Base-by-base conservation (phyloP, 1,140 invertebrate species). In the Ceratina australensis region DNA sequence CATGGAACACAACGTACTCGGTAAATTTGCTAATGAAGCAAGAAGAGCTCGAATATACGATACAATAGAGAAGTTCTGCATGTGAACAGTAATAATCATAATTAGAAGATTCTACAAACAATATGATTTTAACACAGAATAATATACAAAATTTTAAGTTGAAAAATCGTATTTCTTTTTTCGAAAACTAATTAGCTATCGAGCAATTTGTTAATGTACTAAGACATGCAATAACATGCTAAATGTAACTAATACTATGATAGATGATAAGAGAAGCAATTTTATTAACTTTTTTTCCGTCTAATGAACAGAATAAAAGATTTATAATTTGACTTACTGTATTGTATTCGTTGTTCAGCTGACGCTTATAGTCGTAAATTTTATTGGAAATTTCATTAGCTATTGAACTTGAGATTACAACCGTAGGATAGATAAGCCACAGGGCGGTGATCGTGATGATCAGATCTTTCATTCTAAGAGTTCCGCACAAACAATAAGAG, bases 321-420 rank as follows among this genome's bases (percentile, higher is more conserved):
- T 57, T 42, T 15, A 15, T 13, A 68, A 57, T 49, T 42, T 0
- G 16, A 72, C 49, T 81, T 79, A 84, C 83, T 0, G 72, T 79
- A 8, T 64, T 49, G 3, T 85, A 61, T 0, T 71, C 12, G 2
- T 61, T 18, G 7, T 79, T 56, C 26, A 59, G 7, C 10, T 42
- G n/a, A 33, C 78, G n/a, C n/a, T n/a, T n/a, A n/a, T n/a, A n/a
- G n/a, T n/a, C n/a, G n/a, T n/a, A n/a, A n/a, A n/a, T n/a, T n/a
- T n/a, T n/a, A n/a, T n/a, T n/a, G n/a, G n/a, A n/a, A n/a, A n/a
- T n/a, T n/a, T n/a, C n/a, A n/a, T n/a, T n/a, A n/a, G n/a, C n/a
- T n/a, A n/a, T n/a, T n/a, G 8, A 75, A 4, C 3, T 12, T 33
- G n/a, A 8, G n/a, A n/a, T n/a, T n/a, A 20, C 4, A 22, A 50